Conservation (phyloP, 2,113 vertebrate genomes). For the Burhinus oedicnemus region DNA sequence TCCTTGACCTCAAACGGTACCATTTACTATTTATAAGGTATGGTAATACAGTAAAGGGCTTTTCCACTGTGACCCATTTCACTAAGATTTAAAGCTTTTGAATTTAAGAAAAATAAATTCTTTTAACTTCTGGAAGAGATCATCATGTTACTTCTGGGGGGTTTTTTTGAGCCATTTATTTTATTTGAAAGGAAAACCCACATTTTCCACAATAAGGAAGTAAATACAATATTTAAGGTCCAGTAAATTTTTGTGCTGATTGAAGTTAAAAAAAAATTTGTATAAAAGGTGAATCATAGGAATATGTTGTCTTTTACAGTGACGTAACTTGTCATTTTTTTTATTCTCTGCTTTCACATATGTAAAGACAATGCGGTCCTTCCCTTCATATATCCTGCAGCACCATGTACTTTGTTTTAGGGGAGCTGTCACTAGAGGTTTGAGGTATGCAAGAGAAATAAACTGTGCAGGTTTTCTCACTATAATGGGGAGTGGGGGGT, state of each 20-base stretch:
- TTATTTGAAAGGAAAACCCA: not conserved
- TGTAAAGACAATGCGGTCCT: not conserved
- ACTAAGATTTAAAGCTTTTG: conserved; percentile 43
- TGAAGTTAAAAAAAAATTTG: not conserved
- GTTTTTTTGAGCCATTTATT: not conserved
- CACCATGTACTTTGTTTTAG: not conserved
- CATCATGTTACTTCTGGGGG: not conserved
- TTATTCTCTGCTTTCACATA: not conserved
- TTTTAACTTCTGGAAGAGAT: conserved; percentile 9
- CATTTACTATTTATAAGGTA: conserved; percentile 57
- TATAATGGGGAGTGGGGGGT: not conserved
- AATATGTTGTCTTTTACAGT: not conserved
- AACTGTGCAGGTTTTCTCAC: not conserved
- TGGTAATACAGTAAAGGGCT: conserved; percentile 6
- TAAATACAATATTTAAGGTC: not conserved
- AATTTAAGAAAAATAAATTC: not conserved
- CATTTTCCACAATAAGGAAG: not conserved
- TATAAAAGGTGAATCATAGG: not conserved
- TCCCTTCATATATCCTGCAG: not conserved
- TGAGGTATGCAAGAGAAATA: not conserved
- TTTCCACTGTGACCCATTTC: conserved; percentile 46
- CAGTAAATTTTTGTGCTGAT: not conserved
- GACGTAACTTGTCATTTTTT: not conserved
- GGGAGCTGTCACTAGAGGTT: not conserved
- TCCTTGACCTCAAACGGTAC: conserved; percentile 7